A percentile compares a stretch with the other conserved stretches of the same genome.
Conservation (phyloP, 2,797 vertebrate genomes). For the Tapera naevia region DNA sequence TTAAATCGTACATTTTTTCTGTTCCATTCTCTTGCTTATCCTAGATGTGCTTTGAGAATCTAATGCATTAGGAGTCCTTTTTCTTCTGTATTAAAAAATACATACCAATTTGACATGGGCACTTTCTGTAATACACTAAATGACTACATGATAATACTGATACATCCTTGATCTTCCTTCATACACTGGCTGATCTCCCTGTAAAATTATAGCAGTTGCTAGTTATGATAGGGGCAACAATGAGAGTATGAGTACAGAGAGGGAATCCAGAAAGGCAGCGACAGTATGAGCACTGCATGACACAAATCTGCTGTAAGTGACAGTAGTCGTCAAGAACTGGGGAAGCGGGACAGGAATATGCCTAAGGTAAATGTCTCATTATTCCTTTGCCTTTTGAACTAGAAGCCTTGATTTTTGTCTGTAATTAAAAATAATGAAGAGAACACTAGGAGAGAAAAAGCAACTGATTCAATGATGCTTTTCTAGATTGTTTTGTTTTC, state of each 20-base stretch:
- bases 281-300: background rate
- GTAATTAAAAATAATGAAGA: background rate
- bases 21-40: background rate
- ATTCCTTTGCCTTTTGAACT: background rate
- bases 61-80: background rate
- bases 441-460: background rate
- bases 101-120: background rate
- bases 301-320: background rate
- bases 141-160: background rate
- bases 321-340: background rate
- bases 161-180: background rate
- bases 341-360: background rate
- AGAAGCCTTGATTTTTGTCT: background rate
- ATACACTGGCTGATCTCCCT: background rate
- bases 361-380: background rate
- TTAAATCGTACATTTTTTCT: background rate
- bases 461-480: background rate
- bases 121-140: background rate
- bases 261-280: background rate
- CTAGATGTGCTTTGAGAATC: conserved; percentile 4
- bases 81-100: background rate
- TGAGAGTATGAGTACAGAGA: background rate
- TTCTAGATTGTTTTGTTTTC: background rate
- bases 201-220: background rate
- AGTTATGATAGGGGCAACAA: background rate